A percentile compares a stretch with the other conserved stretches of the same genome.
These are phyloP conservation scores for Umimayanthus kanabou DNA, from an alignment of 92 coral and sea anemone genomes.

Conservation along the genomic window DNA sequence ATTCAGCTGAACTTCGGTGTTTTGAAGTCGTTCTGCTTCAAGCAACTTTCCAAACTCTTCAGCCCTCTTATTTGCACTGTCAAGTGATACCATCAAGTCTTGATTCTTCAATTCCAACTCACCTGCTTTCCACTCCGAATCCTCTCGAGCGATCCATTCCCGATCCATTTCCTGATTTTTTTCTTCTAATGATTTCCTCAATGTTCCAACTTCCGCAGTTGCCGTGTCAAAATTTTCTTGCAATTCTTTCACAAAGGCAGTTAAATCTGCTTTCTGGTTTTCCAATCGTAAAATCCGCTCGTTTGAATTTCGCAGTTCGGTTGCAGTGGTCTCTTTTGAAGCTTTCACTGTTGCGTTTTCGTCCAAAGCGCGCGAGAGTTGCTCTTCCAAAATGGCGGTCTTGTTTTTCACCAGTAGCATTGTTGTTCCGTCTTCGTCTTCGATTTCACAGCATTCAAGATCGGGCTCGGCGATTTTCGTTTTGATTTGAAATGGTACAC, in stretches of 20 bases:
- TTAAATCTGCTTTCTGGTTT: slow-evolving; percentile 63
- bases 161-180: slow-evolving; percentile 58
- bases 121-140: slow-evolving; percentile 54
- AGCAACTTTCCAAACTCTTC: slow-evolving; percentile 66
- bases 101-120: slow-evolving; percentile 48
- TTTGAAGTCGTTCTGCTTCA: slow-evolving; percentile 69
- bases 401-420: slow-evolving; percentile 88
- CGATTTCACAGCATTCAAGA: slow-evolving; percentile 88
- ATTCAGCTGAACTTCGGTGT: slow-evolving; percentile 68
- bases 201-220: slow-evolving; percentile 48
- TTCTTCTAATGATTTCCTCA: slow-evolving; percentile 57
- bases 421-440: slow-evolving; percentile 81
- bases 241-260: slow-evolving; percentile 42
- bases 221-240: slow-evolving; percentile 38
- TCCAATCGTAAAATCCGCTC: slow-evolving; percentile 69
- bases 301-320: slow-evolving; percentile 57
- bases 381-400: slow-evolving; percentile 89
- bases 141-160: slow-evolving; percentile 54
- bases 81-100: slow-evolving; percentile 56
- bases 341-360: slow-evolving; percentile 79
- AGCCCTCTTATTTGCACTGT: slow-evolving; percentile 60
- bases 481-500: slow-evolving; percentile 95
- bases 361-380: slow-evolving; percentile 85
- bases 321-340: slow-evolving; percentile 71
- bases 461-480: slow-evolving; percentile 72